A percentile compares a stretch with the other conserved stretches of the same genome.
phyloP scores from a whole-genome alignment of 2,888 invertebrate genomes.

The Clunio marinus region DNA sequence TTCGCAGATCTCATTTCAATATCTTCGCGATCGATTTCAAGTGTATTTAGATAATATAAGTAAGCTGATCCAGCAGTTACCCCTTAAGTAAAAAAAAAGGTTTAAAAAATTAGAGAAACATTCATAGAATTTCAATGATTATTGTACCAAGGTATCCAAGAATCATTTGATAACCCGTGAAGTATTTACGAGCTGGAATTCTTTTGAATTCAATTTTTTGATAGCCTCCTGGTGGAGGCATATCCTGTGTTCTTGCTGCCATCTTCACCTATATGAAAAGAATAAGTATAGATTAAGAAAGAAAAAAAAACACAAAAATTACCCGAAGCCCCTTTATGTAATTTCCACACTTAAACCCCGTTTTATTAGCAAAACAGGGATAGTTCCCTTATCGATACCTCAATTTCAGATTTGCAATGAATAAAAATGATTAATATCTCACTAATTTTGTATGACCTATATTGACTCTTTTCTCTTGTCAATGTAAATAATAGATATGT shows the following conservation, averaged over 20 bases:
- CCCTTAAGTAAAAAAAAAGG: conserved; percentile 38
- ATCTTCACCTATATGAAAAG: no score
- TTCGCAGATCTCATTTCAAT: conserved; percentile 74
- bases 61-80: conserved; percentile 58
- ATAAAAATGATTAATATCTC: no score
- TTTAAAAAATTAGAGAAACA: background rate
- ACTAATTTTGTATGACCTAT: no score
- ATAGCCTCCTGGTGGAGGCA: conserved; percentile 92
- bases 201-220: conserved; percentile 67
- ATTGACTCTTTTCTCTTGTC: no score
- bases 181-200: conserved; percentile 66
- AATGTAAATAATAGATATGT: no score
- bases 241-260: conserved; percentile 66
- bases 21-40: conserved; percentile 54
- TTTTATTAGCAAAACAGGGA: no score
- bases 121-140: conserved; percentile 39
- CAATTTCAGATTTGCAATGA: no score
- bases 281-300: no score
- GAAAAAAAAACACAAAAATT: no score
- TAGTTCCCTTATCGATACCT: no score
- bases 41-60: conserved; percentile 57
- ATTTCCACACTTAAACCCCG: no score
- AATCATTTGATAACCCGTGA: conserved; percentile 63
- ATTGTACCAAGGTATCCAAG: conserved; percentile 56
- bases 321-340: no score